phyloP scores from a whole-genome alignment of 1,140 invertebrate species.

The Ips typographus region DNA sequence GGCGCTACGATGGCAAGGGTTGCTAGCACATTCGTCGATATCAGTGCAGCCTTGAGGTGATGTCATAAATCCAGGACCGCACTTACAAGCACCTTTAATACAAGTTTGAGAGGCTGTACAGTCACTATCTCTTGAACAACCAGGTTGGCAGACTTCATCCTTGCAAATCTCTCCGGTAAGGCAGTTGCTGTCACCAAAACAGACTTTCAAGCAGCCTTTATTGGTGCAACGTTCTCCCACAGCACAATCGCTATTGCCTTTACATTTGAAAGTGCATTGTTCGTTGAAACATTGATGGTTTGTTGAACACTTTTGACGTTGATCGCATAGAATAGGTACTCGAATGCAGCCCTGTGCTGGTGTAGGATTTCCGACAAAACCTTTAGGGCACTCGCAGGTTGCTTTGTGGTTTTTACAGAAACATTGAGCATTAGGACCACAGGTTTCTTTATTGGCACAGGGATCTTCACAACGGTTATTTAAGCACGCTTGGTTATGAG shows the following conservation, averaged over 20 bases:
- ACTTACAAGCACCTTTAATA: slow-evolving; percentile 75
- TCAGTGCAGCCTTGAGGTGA: slow-evolving; percentile 72
- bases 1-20: slow-evolving; percentile 78
- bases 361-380: slow-evolving; percentile 85
- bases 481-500: slow-evolving; percentile 72
- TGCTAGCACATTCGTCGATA: slow-evolving; percentile 75
- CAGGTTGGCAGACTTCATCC: slow-evolving; percentile 75
- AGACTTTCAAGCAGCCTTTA: slow-evolving; percentile 79
- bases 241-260: slow-evolving; percentile 69
- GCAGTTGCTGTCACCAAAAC: slow-evolving; percentile 86
- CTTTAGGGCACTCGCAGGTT: slow-evolving; percentile 75
- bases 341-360: slow-evolving; percentile 84
- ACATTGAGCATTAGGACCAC: slow-evolving; percentile 83
- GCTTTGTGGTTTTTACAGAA: slow-evolving; percentile 69
- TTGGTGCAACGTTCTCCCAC: slow-evolving; percentile 80
- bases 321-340: slow-evolving; percentile 65
- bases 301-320: slow-evolving; percentile 67
- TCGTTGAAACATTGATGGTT: slow-evolving; percentile 73
- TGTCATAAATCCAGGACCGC: slow-evolving; percentile 68
- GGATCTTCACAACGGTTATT: slow-evolving; percentile 83
- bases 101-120: slow-evolving; percentile 81
- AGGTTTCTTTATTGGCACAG: slow-evolving; percentile 72
- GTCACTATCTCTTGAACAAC: slow-evolving; percentile 79
- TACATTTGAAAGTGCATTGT: slow-evolving; percentile 74
- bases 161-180: slow-evolving; percentile 84